These are phyloP conservation scores for Chrysocyon brachyurus DNA, from an alignment of 2,797 vertebrate genomes.

Conservation along the genomic window DNA sequence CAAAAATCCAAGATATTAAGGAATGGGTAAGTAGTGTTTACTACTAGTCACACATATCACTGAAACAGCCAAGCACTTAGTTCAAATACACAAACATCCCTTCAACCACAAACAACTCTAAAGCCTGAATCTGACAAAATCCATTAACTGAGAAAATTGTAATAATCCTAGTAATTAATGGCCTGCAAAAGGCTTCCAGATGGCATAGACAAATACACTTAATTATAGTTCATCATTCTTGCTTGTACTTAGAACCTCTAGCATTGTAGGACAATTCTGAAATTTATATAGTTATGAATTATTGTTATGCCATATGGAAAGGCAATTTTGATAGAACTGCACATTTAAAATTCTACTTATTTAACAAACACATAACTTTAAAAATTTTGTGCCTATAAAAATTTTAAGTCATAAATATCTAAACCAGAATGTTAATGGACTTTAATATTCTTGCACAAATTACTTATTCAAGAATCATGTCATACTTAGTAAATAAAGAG, in stretches of 20 bases:
- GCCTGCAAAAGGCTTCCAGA: constrained; percentile 59
- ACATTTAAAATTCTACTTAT: constrained; percentile 23
- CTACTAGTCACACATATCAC: not conserved
- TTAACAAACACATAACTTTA: not conserved
- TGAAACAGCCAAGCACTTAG: constrained; percentile 64
- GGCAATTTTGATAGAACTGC: not conserved
- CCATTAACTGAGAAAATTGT: constrained; percentile 63
- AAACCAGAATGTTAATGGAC: not conserved
- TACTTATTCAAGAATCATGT: not conserved
- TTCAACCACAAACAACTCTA: constrained; percentile 37
- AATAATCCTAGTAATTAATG: constrained; percentile 62
- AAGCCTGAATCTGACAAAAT: constrained; percentile 61
- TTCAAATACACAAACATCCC: constrained; percentile 41
- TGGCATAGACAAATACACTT: constrained; percentile 59
- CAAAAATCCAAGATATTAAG: not conserved
- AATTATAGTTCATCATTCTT: constrained; percentile 61
- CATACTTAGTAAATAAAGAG: not conserved
- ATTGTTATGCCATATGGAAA: constrained; percentile 13
- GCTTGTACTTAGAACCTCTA: constrained; percentile 39
- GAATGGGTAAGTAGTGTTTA: not conserved
- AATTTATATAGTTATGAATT: constrained; percentile 43
- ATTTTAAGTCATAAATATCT: not conserved
- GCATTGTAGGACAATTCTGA: not conserved
- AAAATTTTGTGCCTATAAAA: not conserved
- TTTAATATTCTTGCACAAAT: not conserved